Evolutionary conservation across 2,888 invertebrate genomes (phyloP).

Genomic region (Caenorhabditis virilis): DNA sequence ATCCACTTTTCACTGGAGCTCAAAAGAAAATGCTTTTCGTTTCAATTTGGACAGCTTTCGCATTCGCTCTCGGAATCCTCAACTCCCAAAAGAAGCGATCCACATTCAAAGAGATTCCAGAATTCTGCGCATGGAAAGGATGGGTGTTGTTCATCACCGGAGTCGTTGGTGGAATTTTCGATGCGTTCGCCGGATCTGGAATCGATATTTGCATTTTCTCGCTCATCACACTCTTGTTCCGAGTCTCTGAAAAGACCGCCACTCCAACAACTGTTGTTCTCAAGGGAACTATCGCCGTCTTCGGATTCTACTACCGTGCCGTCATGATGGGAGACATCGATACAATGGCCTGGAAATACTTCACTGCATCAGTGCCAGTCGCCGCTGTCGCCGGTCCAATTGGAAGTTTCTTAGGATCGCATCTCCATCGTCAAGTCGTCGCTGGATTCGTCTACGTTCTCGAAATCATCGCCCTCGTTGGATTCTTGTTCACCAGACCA

Average conservation of each 20-base stretch:
- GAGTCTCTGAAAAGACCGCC: slow-evolving; percentile 66
- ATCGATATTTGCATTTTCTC: slow-evolving; percentile 68
- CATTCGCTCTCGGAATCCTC: slow-evolving; percentile 66
- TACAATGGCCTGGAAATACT: slow-evolving; percentile 57
- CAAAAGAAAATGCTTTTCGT: slow-evolving; percentile 69
- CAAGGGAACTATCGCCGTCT: slow-evolving; percentile 64
- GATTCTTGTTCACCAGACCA: slow-evolving; percentile 54
- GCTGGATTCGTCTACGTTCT: slow-evolving; percentile 55
- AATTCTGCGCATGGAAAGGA: slow-evolving; percentile 61
- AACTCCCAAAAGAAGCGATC: slow-evolving; percentile 63
- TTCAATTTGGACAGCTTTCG: slow-evolving; percentile 68
- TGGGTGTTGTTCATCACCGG: slow-evolving; percentile 63
- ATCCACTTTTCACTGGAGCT: slow-evolving; percentile 58
- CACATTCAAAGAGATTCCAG: slow-evolving; percentile 55
- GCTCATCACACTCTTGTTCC: slow-evolving; percentile 62
- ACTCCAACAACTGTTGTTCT: slow-evolving; percentile 69
- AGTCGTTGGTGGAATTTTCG: slow-evolving; percentile 66
- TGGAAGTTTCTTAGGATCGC: slow-evolving; percentile 62
- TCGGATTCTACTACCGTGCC: slow-evolving; percentile 64
- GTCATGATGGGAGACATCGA: slow-evolving; percentile 57
- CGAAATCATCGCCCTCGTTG: slow-evolving; percentile 53
- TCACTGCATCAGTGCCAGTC: slow-evolving; percentile 52
- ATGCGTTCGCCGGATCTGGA: slow-evolving; percentile 68
- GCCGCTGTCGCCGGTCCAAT: slow-evolving; percentile 57
- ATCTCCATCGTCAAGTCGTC: slow-evolving; percentile 61